A percentile compares a stretch with the other conserved stretches of the same genome.
These are phyloP conservation scores for Branchipolynoe longqiensis DNA, from an alignment of 2,888 invertebrate species.

Conservation along the genomic window DNA sequence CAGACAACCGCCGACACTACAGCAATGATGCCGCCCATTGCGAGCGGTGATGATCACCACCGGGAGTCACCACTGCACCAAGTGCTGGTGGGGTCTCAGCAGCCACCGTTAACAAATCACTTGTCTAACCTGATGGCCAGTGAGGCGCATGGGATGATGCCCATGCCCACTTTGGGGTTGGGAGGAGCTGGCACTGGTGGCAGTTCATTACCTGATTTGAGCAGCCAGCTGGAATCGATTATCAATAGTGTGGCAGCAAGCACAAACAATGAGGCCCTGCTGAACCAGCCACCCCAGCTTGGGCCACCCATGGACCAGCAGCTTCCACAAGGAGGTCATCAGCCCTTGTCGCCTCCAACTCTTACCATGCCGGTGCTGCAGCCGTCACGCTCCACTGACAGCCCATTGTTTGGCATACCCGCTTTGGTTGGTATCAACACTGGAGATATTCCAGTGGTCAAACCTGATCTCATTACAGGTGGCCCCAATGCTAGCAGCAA, in stretches of 20 bases:
- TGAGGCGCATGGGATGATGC: conserved; percentile 13
- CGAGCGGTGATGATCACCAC: conserved; percentile 5
- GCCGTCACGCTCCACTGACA: conserved; percentile 1
- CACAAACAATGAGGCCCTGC: neutral
- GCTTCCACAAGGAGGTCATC: conserved; percentile 7
- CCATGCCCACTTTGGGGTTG: conserved; percentile 6
- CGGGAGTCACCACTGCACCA: conserved; percentile 12
- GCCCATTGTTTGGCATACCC: conserved; percentile 17
- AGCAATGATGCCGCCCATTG: conserved; percentile 7
- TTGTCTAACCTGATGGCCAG: neutral
- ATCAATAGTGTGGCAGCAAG: conserved; percentile 40
- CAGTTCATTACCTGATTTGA: conserved; percentile 14
- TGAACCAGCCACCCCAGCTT: conserved; percentile 11
- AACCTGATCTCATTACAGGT: conserved; percentile 46
- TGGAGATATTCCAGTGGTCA: conserved; percentile 39
- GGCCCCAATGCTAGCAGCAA: neutral
- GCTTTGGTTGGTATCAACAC: conserved; percentile 25
- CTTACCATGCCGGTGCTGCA: conserved; percentile 31
- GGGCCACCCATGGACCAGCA: conserved; percentile 34
- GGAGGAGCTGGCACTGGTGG: neutral
- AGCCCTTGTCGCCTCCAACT: neutral
- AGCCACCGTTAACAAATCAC: neutral
- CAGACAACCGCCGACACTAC: conserved; percentile 6
- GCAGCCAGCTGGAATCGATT: conserved; percentile 39
- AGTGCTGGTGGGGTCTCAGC: conserved; percentile 14